Conservation (phyloP, 2,888 invertebrate species). For the Lepidocyrtoides sp. region DNA sequence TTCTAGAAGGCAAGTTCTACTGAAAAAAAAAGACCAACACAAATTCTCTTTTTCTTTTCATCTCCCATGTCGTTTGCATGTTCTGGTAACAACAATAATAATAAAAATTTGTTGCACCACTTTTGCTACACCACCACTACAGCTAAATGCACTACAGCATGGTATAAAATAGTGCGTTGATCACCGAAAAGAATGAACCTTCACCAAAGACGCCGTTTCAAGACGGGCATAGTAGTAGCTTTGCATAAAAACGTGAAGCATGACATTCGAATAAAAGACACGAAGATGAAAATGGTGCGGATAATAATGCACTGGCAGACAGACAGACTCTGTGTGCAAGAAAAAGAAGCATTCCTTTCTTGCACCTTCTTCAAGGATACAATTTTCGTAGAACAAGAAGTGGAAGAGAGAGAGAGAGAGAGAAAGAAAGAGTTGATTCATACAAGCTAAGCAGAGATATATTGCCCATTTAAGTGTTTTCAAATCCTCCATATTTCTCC, state of each 20-base stretch:
- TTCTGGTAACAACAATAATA: too few relatives aligned
- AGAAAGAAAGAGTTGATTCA: constrained; percentile 17
- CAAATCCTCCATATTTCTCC: constrained; percentile 75
- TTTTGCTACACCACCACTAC: neutral
- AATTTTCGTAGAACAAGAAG: too few relatives aligned
- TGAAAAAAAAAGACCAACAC: constrained; percentile 14
- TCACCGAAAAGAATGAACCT: neutral
- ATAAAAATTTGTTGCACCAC: too few relatives aligned
- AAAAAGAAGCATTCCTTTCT: too few relatives aligned
- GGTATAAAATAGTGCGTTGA: neutral
- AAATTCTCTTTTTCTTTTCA: neutral
- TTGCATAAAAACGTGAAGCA: constrained; percentile 1
- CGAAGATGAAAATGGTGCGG: neutral
- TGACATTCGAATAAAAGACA: neutral
- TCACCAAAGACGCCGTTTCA: neutral
- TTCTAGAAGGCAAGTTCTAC: neutral
- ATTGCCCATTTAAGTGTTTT: constrained; percentile 72
- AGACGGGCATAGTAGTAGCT: neutral
- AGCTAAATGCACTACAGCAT: neutral
- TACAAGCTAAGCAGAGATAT: constrained; percentile 61
- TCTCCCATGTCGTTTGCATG: neutral
- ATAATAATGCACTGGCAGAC: neutral
- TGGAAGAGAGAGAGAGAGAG: neutral
- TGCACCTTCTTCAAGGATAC: too few relatives aligned
- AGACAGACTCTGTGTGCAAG: neutral